Evolutionary conservation across 2,888 invertebrate species (phyloP).

Genomic region (Tenodera sinensis): DNA sequence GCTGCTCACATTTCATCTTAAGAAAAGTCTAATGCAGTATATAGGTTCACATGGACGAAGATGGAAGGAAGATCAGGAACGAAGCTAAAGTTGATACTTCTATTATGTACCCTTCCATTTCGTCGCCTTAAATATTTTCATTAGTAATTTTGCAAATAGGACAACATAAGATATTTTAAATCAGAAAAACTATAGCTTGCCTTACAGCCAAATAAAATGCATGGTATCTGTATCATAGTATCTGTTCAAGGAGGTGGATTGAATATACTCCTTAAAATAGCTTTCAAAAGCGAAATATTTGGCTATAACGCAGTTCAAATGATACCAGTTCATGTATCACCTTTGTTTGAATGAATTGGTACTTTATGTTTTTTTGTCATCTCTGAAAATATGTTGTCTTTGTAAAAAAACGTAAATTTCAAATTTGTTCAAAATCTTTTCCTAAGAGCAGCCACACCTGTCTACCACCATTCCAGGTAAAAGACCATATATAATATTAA

Average conservation of each 20-base stretch:
- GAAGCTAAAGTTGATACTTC: not conserved
- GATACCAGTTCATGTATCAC: not conserved
- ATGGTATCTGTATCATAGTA: not conserved
- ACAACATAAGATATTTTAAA: not conserved
- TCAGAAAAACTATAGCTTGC: not conserved
- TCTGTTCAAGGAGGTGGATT: not conserved
- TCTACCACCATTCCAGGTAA: slow-evolving; percentile 94
- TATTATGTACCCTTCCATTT: not conserved
- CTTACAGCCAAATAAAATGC: not conserved
- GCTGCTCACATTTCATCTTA: not conserved
- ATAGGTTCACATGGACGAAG: not conserved
- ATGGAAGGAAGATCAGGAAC: not conserved
- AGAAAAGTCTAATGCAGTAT: not conserved
- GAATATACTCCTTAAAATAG: not conserved
- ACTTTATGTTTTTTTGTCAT: not conserved
- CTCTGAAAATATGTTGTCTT: not conserved
- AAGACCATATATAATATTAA: slow-evolving; percentile 81
- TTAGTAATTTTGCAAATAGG: not conserved
- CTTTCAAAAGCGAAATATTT: not conserved
- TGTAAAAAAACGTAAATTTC: not conserved
- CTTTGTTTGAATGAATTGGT: not conserved
- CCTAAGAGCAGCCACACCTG: slow-evolving; percentile 78
- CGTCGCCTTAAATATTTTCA: not conserved
- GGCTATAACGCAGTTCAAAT: not conserved
- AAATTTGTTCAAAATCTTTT: not conserved